Base-by-base conservation (phyloP, 2,888 invertebrate genomes). In the Watsonalla cultraria region DNA sequence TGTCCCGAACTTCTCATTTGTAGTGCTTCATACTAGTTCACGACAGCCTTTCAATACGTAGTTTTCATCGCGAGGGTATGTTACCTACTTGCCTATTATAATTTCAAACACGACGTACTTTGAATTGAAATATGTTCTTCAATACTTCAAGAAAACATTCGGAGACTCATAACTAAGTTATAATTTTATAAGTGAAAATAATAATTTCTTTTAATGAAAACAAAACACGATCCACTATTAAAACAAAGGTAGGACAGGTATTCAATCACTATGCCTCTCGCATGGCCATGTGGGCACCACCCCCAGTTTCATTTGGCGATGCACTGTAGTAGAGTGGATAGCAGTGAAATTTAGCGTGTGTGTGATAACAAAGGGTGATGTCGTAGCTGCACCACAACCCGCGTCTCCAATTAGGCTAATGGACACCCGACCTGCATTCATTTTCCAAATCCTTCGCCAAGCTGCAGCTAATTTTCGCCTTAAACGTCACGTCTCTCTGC, bases 401-500 rank as follows among this genome's bases (percentile, higher is more conserved):
- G 64, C 75, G 78, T 82, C 85, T 84, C 82, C 90, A 91, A 91
- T 91, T 91, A 91, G 88, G 80, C 86, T 90, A 92, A 91, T 92
- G 91, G 90, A 90, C 86, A 85, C 80, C 78, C 81, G 81, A 86
- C 87, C 87, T 89, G 86, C 82, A 86, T 88, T 86, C 89, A 86
- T 82, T 86, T 83, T 86, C 82, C 80, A 86, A 87, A 88, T 86
- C 83, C 86, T 82, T 88, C 83, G 78, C 84, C 84, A 85, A 85
- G 86, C 86, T 84, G 82, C 84, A 85, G 88, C 88, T 88, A 87
- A 89, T 89, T 87, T 84, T 81, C 82, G 78, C 80, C 79, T 85
- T 86, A 88, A 88, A 80, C 81, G 84, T 73, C 70, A 61, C 61
- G 59, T 53, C 46, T 42, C 52, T 5, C 48, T 42, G 60, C 64